Percentiles rank a stretch among this genome's conserved stretches.
These are phyloP conservation scores for Lampropteryx suffumata DNA, from an alignment of 2,888 invertebrate genomes.

Conservation along the genomic window DNA sequence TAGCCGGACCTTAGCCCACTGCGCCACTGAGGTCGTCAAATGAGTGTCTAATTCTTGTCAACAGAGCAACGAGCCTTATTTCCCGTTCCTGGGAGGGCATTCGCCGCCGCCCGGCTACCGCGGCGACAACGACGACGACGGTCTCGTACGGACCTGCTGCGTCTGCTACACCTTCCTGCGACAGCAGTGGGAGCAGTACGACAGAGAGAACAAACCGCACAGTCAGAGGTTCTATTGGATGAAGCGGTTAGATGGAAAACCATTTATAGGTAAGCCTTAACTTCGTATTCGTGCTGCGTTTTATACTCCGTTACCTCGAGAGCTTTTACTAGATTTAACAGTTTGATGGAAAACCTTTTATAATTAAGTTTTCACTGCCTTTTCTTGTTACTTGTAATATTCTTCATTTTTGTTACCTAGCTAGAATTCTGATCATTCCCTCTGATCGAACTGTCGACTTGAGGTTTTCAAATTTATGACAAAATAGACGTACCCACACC, in stretches of 20 bases:
- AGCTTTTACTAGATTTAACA: constrained; percentile 96
- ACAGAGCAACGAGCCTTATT: constrained; percentile 88
- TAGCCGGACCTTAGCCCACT: too few species aligned
- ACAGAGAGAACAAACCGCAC: constrained; percentile 92
- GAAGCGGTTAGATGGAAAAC: constrained; percentile 95
- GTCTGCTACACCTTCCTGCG: constrained; percentile 93
- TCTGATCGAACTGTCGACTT: too few species aligned
- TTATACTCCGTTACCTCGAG: constrained; percentile 49
- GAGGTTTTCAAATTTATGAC: too few species aligned
- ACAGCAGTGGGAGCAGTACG: constrained; percentile 96
- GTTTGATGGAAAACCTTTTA: constrained; percentile 94
- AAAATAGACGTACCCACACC: too few species aligned
- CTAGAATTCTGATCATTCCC: too few species aligned
- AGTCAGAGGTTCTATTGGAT: constrained; percentile 95
- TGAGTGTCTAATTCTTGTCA: too few species aligned
- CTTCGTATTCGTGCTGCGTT: too few species aligned
- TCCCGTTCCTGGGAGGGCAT: constrained; percentile 95
- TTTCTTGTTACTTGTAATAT: too few species aligned
- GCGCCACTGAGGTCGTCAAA: too few species aligned
- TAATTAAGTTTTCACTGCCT: too few species aligned
- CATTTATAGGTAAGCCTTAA: constrained; percentile 85
- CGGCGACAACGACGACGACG: constrained; percentile 70
- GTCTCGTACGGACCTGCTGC: constrained; percentile 89
- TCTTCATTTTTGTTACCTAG: too few species aligned
- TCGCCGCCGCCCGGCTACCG: constrained; percentile 92